phyloP scores from a whole-genome alignment of 1,140 invertebrate species.

The Parasteatoda tepidariorum region DNA sequence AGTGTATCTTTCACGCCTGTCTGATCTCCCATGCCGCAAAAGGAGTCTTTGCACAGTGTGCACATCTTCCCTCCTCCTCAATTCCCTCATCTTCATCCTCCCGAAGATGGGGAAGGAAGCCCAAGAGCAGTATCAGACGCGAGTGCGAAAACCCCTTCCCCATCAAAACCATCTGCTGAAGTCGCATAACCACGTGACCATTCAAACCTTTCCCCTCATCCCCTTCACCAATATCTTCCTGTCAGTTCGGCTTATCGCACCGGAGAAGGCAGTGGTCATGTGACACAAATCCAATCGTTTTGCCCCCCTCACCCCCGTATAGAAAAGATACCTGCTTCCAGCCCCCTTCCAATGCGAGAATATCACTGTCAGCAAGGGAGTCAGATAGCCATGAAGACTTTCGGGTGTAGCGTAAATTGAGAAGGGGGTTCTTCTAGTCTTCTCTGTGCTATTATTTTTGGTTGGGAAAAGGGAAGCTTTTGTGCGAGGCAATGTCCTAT shows the following conservation, averaged over 20 bases:
- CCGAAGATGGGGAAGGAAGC: constrained; percentile 1
- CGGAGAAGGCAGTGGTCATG: constrained; percentile 33
- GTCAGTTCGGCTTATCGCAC: constrained; percentile 55
- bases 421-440: not conserved
- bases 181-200: constrained; percentile 33
- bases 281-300: constrained; percentile 52
- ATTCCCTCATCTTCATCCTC: not conserved
- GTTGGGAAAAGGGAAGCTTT: too few species aligned
- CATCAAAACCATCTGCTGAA: constrained; percentile 50
- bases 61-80: not conserved
- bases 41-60: not conserved
- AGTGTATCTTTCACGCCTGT: constrained; percentile 57
- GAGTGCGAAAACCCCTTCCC: constrained; percentile 37
- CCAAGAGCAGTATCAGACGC: not conserved
- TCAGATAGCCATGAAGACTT: constrained; percentile 30
- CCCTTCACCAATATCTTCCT: constrained; percentile 15
- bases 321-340: not conserved
- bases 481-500: not conserved
- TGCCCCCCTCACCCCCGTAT: not conserved
- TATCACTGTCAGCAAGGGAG: not conserved
- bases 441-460: constrained; percentile 3
- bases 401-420: constrained; percentile 33
- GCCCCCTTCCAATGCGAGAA: not conserved
- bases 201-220: not conserved
- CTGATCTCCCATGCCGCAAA: constrained; percentile 33